Evolutionary conservation across 2,888 invertebrate species (phyloP), one percentile per base, ranked within the genome.

Genomic region (Spialia ferax): DNA sequence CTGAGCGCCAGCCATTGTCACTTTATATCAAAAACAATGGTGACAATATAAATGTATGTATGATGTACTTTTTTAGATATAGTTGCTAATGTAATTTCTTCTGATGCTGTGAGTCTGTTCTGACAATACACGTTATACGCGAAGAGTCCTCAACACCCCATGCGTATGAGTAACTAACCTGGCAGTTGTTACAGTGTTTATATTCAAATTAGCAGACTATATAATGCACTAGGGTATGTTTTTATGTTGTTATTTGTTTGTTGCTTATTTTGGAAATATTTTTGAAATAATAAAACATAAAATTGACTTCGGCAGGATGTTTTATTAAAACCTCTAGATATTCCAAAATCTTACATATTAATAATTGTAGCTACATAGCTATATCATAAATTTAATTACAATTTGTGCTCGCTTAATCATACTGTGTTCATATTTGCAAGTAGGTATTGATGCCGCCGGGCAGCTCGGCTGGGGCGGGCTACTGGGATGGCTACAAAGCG

Each of bases 191-290:
- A 81, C 88, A 85, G 87, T 87, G 88, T 87, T 84, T 74, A 77
- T 22, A 22, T 77, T 81, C 78, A 78, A 76, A 80, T 79, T 81
- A 83, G 81, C 86, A 81, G 83, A 82, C 61, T 67, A 61, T 85
- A 81, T 85, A n/a, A 83, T 85, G 81, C 84, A 84, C 84, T 80
- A 81, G 83, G 81, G 83, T 83, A 79, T 84, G 84, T 85, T 89
- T 86, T 91, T 90, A 91, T 83, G 86, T 92, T 93, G 91, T 93
- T 93, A 91, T 86, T 91, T 92, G 91, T 92, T 93, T 93, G 93
- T 93, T 93, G 93, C 93, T 93, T 92, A 91, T 91, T 92, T 91
- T 92, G 86, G 88, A 91, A 89, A 87, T 90, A 90, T 91, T 91
- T 88, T 91, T 89, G 85, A 85, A 84, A 87, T 87, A 90, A 89